Conservation (phyloP, 2,888 invertebrate species). For the Thymelicus sylvestris region DNA sequence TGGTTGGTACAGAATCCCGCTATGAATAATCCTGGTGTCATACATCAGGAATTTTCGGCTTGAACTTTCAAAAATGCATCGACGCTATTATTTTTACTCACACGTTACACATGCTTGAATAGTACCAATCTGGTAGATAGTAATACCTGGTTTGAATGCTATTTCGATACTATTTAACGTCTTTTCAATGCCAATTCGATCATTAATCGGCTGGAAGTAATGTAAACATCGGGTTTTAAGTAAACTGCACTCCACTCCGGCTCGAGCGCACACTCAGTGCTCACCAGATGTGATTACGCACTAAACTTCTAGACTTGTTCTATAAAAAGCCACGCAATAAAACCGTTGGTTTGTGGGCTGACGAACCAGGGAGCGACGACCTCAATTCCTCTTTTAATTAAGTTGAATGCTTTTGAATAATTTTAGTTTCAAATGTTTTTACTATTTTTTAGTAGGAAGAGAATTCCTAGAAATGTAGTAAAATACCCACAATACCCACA, state of each 20-base stretch:
- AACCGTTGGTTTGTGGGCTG: slow-evolving; percentile 33
- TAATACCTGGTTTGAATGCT: too few relatives aligned
- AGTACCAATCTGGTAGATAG: too few relatives aligned
- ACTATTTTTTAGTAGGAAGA: too few relatives aligned
- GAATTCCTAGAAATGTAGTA: too few relatives aligned
- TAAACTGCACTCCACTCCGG: background rate
- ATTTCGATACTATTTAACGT: background rate
- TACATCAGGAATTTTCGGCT: too few relatives aligned
- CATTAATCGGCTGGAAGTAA: background rate
- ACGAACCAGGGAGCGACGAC: slow-evolving; percentile 44
- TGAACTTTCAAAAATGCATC: too few relatives aligned
- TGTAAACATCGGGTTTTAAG: background rate
- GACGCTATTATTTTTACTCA: too few relatives aligned
- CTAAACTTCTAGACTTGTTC: slow-evolving; percentile 39
- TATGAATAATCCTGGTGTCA: too few relatives aligned
- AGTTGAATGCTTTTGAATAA: slow-evolving; percentile 4
- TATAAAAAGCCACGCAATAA: slow-evolving; percentile 38
- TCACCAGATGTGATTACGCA: background rate
- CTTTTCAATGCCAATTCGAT: background rate
- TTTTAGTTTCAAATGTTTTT: slow-evolving; percentile 1
- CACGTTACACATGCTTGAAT: too few relatives aligned
- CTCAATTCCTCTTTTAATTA: slow-evolving; percentile 29
- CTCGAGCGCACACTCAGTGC: too few relatives aligned
- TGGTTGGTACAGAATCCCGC: too few relatives aligned
- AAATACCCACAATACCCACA: too few relatives aligned